Conservation (phyloP, 2,888 invertebrate species). For the Brachypterus glaber region DNA sequence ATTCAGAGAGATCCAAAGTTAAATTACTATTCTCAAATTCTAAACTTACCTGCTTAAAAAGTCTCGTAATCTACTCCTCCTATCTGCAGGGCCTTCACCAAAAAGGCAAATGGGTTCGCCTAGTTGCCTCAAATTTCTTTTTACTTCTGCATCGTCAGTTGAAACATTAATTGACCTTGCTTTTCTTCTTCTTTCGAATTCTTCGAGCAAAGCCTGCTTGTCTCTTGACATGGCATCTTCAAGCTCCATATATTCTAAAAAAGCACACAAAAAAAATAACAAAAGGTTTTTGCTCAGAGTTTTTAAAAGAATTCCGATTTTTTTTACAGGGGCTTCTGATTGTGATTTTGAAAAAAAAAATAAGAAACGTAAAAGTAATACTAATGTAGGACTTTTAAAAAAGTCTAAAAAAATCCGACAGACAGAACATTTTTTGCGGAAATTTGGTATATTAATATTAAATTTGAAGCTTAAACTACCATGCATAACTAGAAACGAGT, state of each 20-base stretch:
- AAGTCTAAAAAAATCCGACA: no score
- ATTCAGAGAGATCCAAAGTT: no score
- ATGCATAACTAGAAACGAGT: no score
- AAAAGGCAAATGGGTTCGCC: conserved; percentile 96
- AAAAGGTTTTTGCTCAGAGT: background rate
- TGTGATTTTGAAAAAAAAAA: no score
- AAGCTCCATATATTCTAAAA: conserved; percentile 71
- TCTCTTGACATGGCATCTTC: conserved; percentile 81
- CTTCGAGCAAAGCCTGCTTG: conserved; percentile 85
- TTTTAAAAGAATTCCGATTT: no score
- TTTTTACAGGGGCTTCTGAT: no score
- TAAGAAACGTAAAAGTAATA: no score
- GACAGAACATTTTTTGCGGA: no score
- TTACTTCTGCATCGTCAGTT: conserved; percentile 96
- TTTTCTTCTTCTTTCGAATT: conserved; percentile 89
- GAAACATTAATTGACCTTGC: conserved; percentile 94
- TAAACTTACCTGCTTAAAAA: conserved; percentile 60
- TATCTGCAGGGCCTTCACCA: conserved; percentile 96
- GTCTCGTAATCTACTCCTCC: conserved; percentile 83
- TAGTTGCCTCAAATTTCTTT: conserved; percentile 78
- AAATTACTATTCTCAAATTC: no score
- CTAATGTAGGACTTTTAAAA: no score
- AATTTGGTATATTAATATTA: no score
- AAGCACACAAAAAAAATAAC: conserved; percentile 1
- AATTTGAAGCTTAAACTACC: no score